Evolutionary conservation across 2,888 invertebrate genomes (phyloP).

Genomic region (Hypercompe scribonia): DNA sequence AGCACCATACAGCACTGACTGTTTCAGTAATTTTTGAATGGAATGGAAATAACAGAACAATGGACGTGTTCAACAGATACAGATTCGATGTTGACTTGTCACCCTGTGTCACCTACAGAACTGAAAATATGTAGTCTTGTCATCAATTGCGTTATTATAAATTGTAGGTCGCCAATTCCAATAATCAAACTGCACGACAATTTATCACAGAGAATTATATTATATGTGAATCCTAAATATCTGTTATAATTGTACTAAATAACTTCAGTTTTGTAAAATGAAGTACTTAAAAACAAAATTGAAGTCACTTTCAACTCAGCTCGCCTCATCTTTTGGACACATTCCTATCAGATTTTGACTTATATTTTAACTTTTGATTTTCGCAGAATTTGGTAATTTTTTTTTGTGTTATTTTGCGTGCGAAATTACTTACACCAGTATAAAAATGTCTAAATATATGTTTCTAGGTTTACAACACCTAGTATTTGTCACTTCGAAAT

Average conservation of each 20-base stretch:
- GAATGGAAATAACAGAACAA: neutral
- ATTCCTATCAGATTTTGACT: neutral
- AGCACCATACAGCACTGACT: neutral
- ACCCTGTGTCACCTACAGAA: neutral
- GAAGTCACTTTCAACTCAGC: too few relatives aligned
- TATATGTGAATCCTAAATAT: too few relatives aligned
- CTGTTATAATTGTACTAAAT: too few relatives aligned
- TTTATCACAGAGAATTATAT: too few relatives aligned
- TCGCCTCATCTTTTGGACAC: neutral
- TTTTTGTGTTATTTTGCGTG: neutral
- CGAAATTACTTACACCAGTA: neutral
- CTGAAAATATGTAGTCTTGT: neutral
- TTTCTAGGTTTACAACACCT: neutral
- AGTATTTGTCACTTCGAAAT: neutral
- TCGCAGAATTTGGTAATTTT: too few relatives aligned
- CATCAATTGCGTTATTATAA: neutral
- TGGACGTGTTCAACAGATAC: neutral
- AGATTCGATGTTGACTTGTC: neutral
- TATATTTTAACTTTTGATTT: neutral
- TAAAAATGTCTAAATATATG: neutral
- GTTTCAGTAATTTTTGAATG: neutral
- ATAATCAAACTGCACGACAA: too few relatives aligned
- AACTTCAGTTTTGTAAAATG: neutral
- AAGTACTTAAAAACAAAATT: too few relatives aligned
- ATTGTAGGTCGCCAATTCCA: neutral